Evolutionary conservation across 2,888 invertebrate genomes (phyloP), one percentile per base, ranked within the genome.

Genomic region (Achlya flavicornis): DNA sequence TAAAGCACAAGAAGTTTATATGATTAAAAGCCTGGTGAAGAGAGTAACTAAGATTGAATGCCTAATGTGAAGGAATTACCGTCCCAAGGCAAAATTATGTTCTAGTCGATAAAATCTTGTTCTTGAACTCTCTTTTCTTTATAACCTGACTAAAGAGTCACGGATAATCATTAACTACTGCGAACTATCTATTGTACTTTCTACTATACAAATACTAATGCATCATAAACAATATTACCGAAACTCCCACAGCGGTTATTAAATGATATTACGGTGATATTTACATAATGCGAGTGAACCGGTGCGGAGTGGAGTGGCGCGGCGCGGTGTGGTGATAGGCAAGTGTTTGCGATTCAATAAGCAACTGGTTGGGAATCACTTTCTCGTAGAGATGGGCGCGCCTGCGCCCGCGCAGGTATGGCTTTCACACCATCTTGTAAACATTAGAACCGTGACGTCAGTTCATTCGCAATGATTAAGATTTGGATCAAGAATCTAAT

Each of bases 261-360:
- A 53, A 53, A 53, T n/a, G n/a, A 19, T 53, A 53, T 53, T 53
- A 53, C 19, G 46, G 46, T 10, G 46, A n/a, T 53, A 53, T 53
- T 53, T 53, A 53, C 53, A 19, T 53, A 53, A 53, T 53, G 19
- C 11, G n/a, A 48, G 48, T 16, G 48, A 48, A 48, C 48, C 48
- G 43, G 35, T 11, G 26, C 26, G 26, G 26, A 26, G 26, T 26
- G 26, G 26, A 1, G 43, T 11, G 8, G 43, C 35, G 35, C 35
- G 35, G 26, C 26, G 26, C 26, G 43, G 43, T 1, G 48, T 4
- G 16, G 10, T 53, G 53, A 53, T 53, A 19, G 53, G 53, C 53
- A 53, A 53, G 53, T 53, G 53, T 53, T 53, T 53, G 53, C 53
- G 53, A 53, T 53, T 53, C 53, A 53, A 53, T 53, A 19, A 53